phyloP scores from a whole-genome alignment of 1,140 invertebrate genomes.

The Caenorhabditis latens region DNA sequence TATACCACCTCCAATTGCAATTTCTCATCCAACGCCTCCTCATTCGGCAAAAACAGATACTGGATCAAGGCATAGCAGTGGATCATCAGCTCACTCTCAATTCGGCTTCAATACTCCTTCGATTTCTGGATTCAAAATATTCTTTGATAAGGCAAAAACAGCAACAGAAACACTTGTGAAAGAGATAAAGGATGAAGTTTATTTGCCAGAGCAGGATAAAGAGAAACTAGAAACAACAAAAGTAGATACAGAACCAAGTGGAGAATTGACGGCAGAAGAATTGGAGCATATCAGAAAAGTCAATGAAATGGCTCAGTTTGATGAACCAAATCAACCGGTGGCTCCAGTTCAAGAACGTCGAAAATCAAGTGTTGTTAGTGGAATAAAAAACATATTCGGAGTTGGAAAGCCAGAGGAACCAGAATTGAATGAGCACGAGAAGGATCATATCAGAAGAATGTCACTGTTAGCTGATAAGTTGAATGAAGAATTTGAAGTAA shows the following conservation, averaged over 20 bases:
- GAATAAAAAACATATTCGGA: slow-evolving; percentile 27
- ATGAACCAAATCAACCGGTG: neutral
- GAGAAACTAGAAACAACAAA: slow-evolving; percentile 5
- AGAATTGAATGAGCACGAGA: slow-evolving; percentile 52
- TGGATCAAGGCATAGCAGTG: slow-evolving; percentile 22
- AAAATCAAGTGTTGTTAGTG: slow-evolving; percentile 48
- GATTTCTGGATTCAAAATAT: slow-evolving; percentile 55
- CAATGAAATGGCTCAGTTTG: slow-evolving; percentile 46
- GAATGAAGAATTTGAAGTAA: slow-evolving; percentile 16
- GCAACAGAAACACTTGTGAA: slow-evolving; percentile 38
- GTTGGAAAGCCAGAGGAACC: neutral
- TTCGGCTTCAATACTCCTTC: slow-evolving; percentile 44
- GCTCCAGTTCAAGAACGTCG: slow-evolving; percentile 29
- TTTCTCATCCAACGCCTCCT: slow-evolving; percentile 40
- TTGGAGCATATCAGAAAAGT: slow-evolving; percentile 57
- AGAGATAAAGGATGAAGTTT: slow-evolving; percentile 36
- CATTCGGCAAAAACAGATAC: slow-evolving; percentile 39
- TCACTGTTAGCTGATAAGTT: slow-evolving; percentile 51
- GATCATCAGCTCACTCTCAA: slow-evolving; percentile 29
- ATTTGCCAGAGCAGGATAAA: neutral
- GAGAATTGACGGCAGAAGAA: slow-evolving; percentile 59
- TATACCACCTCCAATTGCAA: slow-evolving; percentile 39
- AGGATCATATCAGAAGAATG: slow-evolving; percentile 61
- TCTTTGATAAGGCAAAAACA: slow-evolving; percentile 54
- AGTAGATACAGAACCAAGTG: neutral